phyloP scores from a whole-genome alignment of 2,113 vertebrate species.

The Zapornia atra region DNA sequence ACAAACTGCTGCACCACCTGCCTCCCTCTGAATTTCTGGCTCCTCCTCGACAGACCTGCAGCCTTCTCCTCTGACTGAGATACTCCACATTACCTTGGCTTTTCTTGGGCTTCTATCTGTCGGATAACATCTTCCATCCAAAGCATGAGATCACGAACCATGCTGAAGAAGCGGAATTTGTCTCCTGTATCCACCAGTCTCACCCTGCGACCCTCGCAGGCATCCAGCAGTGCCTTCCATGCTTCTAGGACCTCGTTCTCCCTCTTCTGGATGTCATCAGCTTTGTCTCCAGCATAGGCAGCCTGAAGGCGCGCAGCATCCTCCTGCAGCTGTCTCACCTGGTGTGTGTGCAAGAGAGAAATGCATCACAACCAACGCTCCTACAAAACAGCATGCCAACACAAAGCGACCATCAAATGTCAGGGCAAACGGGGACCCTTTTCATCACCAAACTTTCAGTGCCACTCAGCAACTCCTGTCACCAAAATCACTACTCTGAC shows the following conservation, averaged over 20 bases:
- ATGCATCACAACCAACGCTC: background rate
- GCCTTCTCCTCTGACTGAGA: background rate
- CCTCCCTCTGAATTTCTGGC: background rate
- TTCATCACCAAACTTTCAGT: background rate
- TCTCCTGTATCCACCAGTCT: constrained; percentile 91
- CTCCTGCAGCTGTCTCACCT: constrained; percentile 97
- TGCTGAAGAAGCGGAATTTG: constrained; percentile 97
- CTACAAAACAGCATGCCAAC: background rate
- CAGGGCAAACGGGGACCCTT: background rate
- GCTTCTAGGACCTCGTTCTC: constrained; percentile 92
- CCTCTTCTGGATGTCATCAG: constrained; percentile 94
- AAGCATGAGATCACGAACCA: constrained; percentile 96
- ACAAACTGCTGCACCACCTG: background rate
- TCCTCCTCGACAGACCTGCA: background rate
- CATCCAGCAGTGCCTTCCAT: constrained; percentile 89
- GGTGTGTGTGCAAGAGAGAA: background rate
- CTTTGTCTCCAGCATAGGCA: constrained; percentile 96
- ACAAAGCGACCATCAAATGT: background rate
- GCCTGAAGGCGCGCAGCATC: constrained; percentile 95
- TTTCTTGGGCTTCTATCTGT: constrained; percentile 95
- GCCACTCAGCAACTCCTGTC: background rate
- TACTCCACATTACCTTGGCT: constrained; percentile 83
- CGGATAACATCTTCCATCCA: constrained; percentile 98
- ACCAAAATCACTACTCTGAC: background rate
- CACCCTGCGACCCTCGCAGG: constrained; percentile 87